Evolutionary conservation across 2,888 invertebrate genomes (phyloP).

Genomic region (Limnephilus lunatus): DNA sequence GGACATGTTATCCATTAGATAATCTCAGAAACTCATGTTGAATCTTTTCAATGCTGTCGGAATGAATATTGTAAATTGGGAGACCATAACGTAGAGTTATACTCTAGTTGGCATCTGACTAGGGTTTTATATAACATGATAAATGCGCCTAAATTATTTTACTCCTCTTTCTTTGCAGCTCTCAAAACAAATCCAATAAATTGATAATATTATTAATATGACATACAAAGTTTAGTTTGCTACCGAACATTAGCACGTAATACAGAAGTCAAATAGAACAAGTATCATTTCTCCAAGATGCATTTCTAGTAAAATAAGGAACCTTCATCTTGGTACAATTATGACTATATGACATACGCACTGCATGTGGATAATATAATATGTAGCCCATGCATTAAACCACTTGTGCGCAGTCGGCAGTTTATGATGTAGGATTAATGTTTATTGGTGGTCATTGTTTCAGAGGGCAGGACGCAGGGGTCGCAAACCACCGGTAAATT

Average conservation of each 20-base stretch:
- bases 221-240: too few relatives aligned
- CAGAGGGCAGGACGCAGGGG: background rate
- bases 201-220: too few relatives aligned
- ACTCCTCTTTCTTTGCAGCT: too few relatives aligned
- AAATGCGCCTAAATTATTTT: too few relatives aligned
- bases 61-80: too few relatives aligned
- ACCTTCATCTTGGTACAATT: background rate
- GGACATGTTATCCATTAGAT: too few relatives aligned
- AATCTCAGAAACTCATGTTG: too few relatives aligned
- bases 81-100: too few relatives aligned
- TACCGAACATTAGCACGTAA: background rate
- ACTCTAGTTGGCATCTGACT: too few relatives aligned
- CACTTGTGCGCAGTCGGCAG: conserved; percentile 5
- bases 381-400: background rate
- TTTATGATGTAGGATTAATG: conserved; percentile 30
- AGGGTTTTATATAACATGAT: too few relatives aligned
- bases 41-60: too few relatives aligned
- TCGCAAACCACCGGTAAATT: background rate
- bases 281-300: background rate
- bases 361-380: background rate
- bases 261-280: background rate
- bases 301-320: background rate
- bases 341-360: background rate
- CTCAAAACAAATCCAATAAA: too few relatives aligned
- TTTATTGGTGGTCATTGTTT: conserved; percentile 36